Evolutionary conservation across 2,113 vertebrate genomes (phyloP), one percentile per base, ranked within the genome.

Genomic region (Ctenodactylus gundi): DNA sequence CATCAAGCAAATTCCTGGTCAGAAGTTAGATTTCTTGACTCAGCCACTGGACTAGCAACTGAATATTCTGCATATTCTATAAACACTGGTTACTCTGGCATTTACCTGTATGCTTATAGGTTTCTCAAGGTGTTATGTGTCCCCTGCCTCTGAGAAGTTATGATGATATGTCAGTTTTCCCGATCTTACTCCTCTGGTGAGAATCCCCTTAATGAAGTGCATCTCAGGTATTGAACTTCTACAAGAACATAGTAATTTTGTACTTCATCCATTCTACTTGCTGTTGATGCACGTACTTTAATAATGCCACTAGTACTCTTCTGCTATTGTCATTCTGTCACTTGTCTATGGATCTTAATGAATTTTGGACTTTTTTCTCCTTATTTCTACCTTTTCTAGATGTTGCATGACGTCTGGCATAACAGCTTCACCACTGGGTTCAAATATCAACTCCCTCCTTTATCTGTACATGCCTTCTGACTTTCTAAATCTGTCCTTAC

Each of bases 1-100:
- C 53, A 21, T 75, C 20, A 94, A 88, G 3, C 39, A 57, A 39
- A 23, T 67, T 93, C 85, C 21, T 73, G 53, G 15, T 80, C 27
- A 85, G 6, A 60, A 31, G 80, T 39, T 31, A 41, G 17, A 62
- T 29, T 3, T 7, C 5, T 90, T 76, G 36, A 87, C 27, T 68
- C 57, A 58, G 62, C 72, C 85, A 39, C 23, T n/a, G 10, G 14
- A 34, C 15, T 2, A 58, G 25, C 88, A 82, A 58, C 14, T 17
- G 8, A 77, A 11, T 51, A 5, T 62, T 62, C 21, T 51, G 21
- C 13, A 4, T 78, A 78, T 10, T 46, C 1, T 3, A 18, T 34
- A 29, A 91, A 85, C 7, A 57, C 34, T 72, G 44, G 27, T 7
- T 11, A 3, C 4, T 15, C 34, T 2, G 9, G 7, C 39, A 75